phyloP scores from a whole-genome alignment of 2,888 invertebrate genomes.

The Conops quadrifasciatus region DNA sequence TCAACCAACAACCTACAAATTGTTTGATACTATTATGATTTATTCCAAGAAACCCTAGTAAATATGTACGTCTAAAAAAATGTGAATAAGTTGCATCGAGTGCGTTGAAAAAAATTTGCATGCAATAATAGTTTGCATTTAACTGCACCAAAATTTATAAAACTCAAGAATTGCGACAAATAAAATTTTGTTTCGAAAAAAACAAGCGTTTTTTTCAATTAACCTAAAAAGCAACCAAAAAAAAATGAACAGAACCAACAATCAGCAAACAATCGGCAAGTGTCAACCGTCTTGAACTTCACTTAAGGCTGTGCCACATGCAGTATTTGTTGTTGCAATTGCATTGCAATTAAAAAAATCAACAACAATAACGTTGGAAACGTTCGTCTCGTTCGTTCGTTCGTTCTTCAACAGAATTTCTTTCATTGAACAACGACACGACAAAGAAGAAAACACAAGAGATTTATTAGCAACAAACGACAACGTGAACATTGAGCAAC shows the following conservation, averaged over 20 bases:
- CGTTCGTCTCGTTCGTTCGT: no score
- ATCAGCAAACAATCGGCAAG: neutral
- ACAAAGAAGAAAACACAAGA: constrained; percentile 4
- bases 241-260: neutral
- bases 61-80: no score
- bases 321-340: neutral
- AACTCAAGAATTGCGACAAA: no score
- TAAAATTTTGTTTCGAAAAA: no score
- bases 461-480: neutral
- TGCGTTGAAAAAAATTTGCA: no score
- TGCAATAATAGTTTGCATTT: no score
- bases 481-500: neutral
- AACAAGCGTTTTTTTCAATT: no score
- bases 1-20: no score
- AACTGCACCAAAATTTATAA: no score
- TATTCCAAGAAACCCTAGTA: no score
- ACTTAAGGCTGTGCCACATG: neutral
- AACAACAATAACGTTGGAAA: neutral
- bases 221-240: neutral
- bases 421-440: neutral
- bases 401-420: neutral
- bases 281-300: constrained; percentile 11
- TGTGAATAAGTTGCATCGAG: no score
- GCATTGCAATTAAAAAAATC: neutral
- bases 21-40: no score